These are phyloP conservation scores for Pempheris klunzingeri DNA, from an alignment of 2,797 vertebrate genomes.

Conservation along the genomic window DNA sequence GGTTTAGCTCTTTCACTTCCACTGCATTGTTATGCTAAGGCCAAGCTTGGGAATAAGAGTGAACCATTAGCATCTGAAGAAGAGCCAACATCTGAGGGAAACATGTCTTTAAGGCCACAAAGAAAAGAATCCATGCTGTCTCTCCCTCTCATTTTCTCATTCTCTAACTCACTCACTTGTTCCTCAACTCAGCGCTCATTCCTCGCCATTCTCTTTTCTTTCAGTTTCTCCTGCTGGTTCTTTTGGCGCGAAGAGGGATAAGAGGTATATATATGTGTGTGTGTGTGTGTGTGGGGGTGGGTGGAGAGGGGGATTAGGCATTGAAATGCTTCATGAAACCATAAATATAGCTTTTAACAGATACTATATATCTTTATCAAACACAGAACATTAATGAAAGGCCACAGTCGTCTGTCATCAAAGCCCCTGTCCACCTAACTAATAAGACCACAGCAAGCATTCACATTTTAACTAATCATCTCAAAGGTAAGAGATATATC, in stretches of 20 bases:
- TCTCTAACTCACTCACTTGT: slow-evolving; percentile 82
- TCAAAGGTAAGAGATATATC: neutral
- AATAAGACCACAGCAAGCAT: neutral
- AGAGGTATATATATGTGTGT: slow-evolving; percentile 48
- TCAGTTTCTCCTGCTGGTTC: slow-evolving; percentile 73
- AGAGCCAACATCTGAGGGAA: slow-evolving; percentile 89
- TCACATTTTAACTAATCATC: neutral
- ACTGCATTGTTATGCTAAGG: slow-evolving; percentile 89
- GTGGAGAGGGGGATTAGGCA: slow-evolving; percentile 59
- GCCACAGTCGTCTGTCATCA: no score
- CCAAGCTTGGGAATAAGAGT: slow-evolving; percentile 84
- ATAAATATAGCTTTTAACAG: slow-evolving; percentile 54
- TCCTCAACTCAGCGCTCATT: slow-evolving; percentile 82
- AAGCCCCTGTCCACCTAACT: neutral
- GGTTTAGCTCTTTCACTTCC: slow-evolving; percentile 90
- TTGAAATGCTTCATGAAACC: slow-evolving; percentile 60
- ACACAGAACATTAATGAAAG: slow-evolving; percentile 21
- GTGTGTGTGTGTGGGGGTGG: slow-evolving; percentile 46
- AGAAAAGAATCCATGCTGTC: slow-evolving; percentile 87
- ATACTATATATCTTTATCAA: slow-evolving; percentile 42
- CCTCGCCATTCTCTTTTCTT: slow-evolving; percentile 77
- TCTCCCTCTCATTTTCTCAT: slow-evolving; percentile 84
- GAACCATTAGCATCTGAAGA: slow-evolving; percentile 90
- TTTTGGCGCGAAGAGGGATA: slow-evolving; percentile 76
- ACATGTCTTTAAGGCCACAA: slow-evolving; percentile 84